phyloP scores from a whole-genome alignment of 1,140 invertebrate species.

The Neuroterus valhalla region DNA sequence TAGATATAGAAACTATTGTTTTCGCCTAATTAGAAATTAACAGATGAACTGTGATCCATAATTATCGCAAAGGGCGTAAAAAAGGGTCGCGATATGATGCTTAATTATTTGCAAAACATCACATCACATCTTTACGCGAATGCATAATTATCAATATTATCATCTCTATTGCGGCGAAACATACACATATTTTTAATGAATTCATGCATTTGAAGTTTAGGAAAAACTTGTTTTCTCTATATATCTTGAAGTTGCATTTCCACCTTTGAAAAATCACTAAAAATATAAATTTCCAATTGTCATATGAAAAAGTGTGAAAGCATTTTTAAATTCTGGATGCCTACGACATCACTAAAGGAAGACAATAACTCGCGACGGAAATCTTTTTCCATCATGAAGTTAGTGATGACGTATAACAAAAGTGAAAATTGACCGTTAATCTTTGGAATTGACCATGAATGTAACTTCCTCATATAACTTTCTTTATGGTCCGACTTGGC shows the following conservation, averaged over 20 bases:
- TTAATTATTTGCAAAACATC: not conserved
- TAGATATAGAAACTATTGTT: constrained; percentile 2
- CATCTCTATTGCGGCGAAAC: not conserved
- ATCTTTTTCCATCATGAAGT: not conserved
- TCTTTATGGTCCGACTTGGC: constrained; percentile 10
- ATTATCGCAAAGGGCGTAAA: constrained; percentile 14
- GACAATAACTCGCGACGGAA: no score
- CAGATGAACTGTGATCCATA: not conserved
- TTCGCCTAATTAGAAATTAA: constrained; percentile 15
- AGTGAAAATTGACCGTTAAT: constrained; percentile 2
- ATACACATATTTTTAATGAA: not conserved
- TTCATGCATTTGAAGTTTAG: not conserved
- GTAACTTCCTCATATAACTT: not conserved
- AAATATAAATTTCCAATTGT: no score
- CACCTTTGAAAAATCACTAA: no score
- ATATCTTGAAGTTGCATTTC: no score
- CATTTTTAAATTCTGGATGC: no score
- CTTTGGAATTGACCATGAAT: constrained; percentile 20
- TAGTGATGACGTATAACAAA: not conserved
- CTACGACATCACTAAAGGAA: no score
- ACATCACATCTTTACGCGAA: not conserved
- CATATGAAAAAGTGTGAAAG: no score
- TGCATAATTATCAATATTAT: constrained; percentile 5
- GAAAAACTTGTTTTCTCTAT: not conserved
- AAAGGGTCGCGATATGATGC: not conserved